Evolutionary conservation across 2,113 vertebrate genomes (phyloP), one percentile per base, ranked within the genome.

Genomic region (Pollimyrus isidori): DNA sequence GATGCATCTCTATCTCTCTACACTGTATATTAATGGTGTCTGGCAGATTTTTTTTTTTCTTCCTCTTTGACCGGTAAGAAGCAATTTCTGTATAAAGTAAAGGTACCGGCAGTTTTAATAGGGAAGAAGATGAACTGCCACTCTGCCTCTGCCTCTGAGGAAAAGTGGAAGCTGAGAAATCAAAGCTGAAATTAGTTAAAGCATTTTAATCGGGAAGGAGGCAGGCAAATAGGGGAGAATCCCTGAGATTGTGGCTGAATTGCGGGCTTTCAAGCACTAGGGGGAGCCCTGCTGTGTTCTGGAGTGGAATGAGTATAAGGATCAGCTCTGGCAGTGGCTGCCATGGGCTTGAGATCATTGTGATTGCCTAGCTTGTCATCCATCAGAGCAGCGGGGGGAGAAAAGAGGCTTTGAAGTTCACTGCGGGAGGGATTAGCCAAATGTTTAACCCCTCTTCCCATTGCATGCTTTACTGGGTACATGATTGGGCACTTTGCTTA

Each of bases 161-260:
- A 86, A 52, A 86, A 50, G 48, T 19, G 45, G n/a, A 30, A 0
- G 53, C 6, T 0, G 21, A 52, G 48, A 86, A 86, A 86, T 52
- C n/a, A 86, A 30, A 86, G 50, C 21, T 35, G 48, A 86, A 86
- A 86, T 86, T 50, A 86, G 85, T 52, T 85, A 26, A 85, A n/a
- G 45, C 19, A 13, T 48, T 49, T 53, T 87, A 53, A 30, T 87
- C 85, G 2, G 26, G 49, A 3, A 53, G 50, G n/a, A 11, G 23
- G 48, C 1, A 30, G 30, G n/a, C n/a, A 3, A 53, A 35, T 13
- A 10, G 50, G 35, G 73, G 73, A 39, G 73, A 80, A 30, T 39
- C 26, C 5, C 13, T 4, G 46, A 30, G 23, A 52, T 46, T 10
- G n/a, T 49, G 84, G 45, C n/a, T 50, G 48, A 26, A 26, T 49